Base-by-base conservation (phyloP, 92 coral and sea anemone genomes). In the Porites cylindrica region DNA sequence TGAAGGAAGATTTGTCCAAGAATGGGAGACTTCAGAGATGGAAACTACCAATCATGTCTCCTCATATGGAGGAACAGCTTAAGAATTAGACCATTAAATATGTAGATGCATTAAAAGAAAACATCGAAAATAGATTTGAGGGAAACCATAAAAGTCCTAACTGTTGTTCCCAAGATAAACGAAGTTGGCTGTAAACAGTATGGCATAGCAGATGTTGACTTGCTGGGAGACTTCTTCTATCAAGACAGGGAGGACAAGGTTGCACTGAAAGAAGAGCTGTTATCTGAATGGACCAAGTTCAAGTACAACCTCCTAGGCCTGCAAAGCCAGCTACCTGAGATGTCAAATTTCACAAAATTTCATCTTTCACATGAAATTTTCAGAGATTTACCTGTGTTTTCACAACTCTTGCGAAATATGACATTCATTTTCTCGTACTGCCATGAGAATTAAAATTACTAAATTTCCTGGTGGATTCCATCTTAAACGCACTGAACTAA, bases 231-330 rank as follows among this genome's bases (percentile, higher is more conserved):
- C 7, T 38, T 76, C 82, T 88, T 91, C 70, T 83, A 91, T 72
- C 82, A 76, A 68, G 91, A 69, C 65, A 8, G 23, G 59, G 67
- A 77, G 78, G 75, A 50, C 62, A 87, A 82, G 65, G 87, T 82
- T 17, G 85, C 67, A 59, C 51, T 19, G 89, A 91, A 76, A 79
- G 92, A 93, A 66, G 91, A 90, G 72, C 81, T 90, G 26, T 24
- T 53, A 19, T 93, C 91, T 88, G 92, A 91, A 66, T 88, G 96
- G 89, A 23, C 66, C 14, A 94, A 89, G 70, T 91, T 94, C 75
- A 91, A 91, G 89, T 81, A 81, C 77, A 69, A 80, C 72, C 85
- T 80, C 16, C 52, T 51, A 50, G 51, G 75, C 1, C 52, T 80
- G 20, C 76, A 67, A 81, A 81, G 83, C 53, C 75, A 93, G 75